phyloP scores from a whole-genome alignment of 2,797 vertebrate genomes.

The Rhynchotus rufescens region DNA sequence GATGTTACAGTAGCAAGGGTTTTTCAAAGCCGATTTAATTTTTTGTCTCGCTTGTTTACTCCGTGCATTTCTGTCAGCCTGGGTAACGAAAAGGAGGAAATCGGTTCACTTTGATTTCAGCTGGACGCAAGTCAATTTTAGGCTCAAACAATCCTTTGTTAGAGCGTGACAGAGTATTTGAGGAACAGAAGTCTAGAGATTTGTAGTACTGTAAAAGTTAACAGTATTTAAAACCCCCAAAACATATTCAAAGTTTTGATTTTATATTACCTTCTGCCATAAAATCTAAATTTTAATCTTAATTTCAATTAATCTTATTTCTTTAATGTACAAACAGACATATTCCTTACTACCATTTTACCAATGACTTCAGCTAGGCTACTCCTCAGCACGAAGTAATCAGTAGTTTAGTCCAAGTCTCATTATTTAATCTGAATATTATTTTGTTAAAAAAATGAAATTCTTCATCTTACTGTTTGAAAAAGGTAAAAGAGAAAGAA shows the following conservation, averaged over 20 bases:
- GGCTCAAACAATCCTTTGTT: neutral
- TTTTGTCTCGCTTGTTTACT: conserved; percentile 7
- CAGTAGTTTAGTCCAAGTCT: neutral
- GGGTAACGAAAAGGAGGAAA: conserved; percentile 27
- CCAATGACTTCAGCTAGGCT: neutral
- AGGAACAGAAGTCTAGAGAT: conserved; percentile 18
- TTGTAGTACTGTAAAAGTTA: conserved; percentile 1
- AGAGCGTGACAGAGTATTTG: neutral
- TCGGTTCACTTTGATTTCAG: neutral
- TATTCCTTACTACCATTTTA: neutral
- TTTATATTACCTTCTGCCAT: neutral
- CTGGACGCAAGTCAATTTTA: conserved; percentile 17
- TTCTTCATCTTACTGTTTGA: neutral
- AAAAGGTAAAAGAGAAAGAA: neutral
- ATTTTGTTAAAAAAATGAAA: neutral
- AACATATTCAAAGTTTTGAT: neutral
- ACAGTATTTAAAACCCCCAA: conserved; percentile 19
- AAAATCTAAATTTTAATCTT: neutral
- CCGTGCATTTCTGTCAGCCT: neutral
- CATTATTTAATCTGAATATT: conserved; percentile 30
- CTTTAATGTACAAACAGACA: neutral
- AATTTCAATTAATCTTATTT: neutral
- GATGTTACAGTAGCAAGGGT: neutral
- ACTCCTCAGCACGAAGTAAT: neutral
- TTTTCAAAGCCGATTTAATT: conserved; percentile 11